Conservation (phyloP, 2,113 vertebrate species). For the Hippocampus abdominalis region DNA sequence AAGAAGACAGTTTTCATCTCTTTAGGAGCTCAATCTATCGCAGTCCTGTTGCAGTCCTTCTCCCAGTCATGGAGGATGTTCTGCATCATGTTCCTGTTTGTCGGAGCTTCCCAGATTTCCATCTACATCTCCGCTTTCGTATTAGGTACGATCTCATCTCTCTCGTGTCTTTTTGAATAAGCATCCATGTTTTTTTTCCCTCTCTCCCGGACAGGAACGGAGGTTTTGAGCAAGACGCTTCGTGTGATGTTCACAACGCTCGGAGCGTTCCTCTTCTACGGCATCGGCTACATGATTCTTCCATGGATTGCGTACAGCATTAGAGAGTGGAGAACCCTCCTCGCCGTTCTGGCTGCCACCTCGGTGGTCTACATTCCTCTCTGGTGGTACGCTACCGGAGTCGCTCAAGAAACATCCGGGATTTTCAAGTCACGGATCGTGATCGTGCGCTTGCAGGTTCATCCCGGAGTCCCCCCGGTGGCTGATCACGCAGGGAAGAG, state of each 20-base stretch:
- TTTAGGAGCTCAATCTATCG: conserved; percentile 80
- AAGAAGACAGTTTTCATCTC: conserved; percentile 87
- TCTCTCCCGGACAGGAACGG: conserved; percentile 74
- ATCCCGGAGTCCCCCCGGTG: conserved; percentile 91
- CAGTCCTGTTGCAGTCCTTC: conserved; percentile 86
- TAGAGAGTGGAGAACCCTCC: conserved; percentile 83
- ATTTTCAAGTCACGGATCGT: background rate
- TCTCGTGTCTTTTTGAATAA: background rate
- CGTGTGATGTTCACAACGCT: conserved; percentile 84
- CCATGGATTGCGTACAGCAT: conserved; percentile 84
- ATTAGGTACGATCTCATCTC: conserved; percentile 72
- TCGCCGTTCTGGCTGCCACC: conserved; percentile 76
- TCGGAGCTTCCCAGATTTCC: conserved; percentile 91
- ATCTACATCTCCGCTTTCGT: conserved; percentile 93
- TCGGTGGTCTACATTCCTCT: conserved; percentile 77
- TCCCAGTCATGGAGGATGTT: conserved; percentile 86
- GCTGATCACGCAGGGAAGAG: conserved; percentile 82
- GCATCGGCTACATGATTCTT: conserved; percentile 87
- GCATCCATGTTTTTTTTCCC: background rate
- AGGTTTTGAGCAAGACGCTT: conserved; percentile 84
- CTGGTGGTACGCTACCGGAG: conserved; percentile 81
- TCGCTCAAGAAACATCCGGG: no score
- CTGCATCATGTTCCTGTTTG: conserved; percentile 81
- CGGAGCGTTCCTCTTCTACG: conserved; percentile 87
- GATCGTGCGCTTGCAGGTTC: conserved; percentile 69